Base-by-base conservation (phyloP, 2,113 vertebrate species). In the Cochlearius cochlearius region DNA sequence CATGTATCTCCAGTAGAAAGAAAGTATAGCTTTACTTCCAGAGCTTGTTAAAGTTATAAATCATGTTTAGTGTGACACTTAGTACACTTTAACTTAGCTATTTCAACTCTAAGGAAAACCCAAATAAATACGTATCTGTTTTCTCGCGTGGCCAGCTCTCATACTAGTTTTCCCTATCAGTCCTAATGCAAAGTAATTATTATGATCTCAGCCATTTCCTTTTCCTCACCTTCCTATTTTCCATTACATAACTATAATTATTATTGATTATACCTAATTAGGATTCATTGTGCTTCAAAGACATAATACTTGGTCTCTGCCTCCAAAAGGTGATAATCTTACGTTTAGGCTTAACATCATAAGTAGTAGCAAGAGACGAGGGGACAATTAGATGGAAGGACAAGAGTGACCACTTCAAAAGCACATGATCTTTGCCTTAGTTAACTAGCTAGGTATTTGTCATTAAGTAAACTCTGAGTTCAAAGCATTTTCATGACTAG, bases 181-280 rank as follows among this genome's bases (percentile, higher is more conserved):
- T 74, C 39, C 47, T 75, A 77, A 45, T 50, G 75, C 76, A 72
- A 94, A 92, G 72, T 75, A 84, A 80, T 95, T 93, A 63, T 47
- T 55, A 71, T 73, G 72, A 93, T 71, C 41, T 90, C 90, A 88
- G 38, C 43, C 5, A 2, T 94, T 97, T 96, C 91, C 96, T 96
- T 94, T 84, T 96, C 83, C 94, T 95, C 43, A 56, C n/a, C 91
- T 95, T 94, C 88, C 56, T 86, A 91, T 92, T 97, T 97, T 95
- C 95, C 49, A 92, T 96, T 92, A 34, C 86, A 26, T 74, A 94
- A 63, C 76, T 95, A 22, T 91, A 96, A 97, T 96, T 96, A 96
- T 43, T 91, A 96, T 91, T 86, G 88, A 96, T 96, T 92, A 92
- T 84, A 86, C 49, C 86, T 94, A 84, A 84, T 92, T 91, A 94